These are phyloP conservation scores for Drosophila suzukii DNA, from an alignment of 1,140 invertebrate species.

Conservation along the genomic window DNA sequence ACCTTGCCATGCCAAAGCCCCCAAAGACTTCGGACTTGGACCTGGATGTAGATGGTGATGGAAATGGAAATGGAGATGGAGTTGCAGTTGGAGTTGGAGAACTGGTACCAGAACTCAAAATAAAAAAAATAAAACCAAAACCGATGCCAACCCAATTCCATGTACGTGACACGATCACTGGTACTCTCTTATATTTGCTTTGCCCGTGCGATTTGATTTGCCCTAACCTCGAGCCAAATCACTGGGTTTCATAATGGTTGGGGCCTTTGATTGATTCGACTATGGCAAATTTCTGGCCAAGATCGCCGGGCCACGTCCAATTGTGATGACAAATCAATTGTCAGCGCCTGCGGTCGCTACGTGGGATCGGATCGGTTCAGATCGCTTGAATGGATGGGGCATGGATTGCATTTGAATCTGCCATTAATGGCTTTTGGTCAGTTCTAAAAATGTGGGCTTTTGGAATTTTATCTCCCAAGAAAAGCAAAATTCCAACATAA, in stretches of 20 bases:
- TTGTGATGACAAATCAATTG: slow-evolving; percentile 75
- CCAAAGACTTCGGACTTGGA: not conserved
- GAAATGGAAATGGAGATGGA: not conserved
- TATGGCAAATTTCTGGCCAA: slow-evolving; percentile 53
- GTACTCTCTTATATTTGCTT: slow-evolving; percentile 36
- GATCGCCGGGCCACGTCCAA: slow-evolving; percentile 40
- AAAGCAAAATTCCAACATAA: too few species aligned
- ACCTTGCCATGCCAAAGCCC: slow-evolving; percentile 1
- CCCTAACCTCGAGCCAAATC: slow-evolving; percentile 9
- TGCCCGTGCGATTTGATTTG: slow-evolving; percentile 41
- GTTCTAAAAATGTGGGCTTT: too few species aligned
- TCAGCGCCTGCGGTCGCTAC: slow-evolving; percentile 44
- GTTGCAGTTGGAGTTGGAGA: not conserved
- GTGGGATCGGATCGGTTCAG: slow-evolving; percentile 20
- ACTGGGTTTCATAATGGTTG: not conserved
- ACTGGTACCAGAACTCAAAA: slow-evolving; percentile 2
- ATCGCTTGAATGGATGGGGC: not conserved
- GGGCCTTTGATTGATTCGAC: slow-evolving; percentile 59
- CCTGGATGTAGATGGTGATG: too few species aligned
- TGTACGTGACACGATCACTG: slow-evolving; percentile 78
- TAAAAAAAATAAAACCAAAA: slow-evolving; percentile 23
- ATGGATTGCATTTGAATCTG: not conserved
- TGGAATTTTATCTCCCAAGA: too few species aligned
- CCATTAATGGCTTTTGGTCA: not conserved
- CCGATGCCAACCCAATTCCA: slow-evolving; percentile 74